These are phyloP conservation scores for Thymelicus lineola DNA, from an alignment of 2,888 invertebrate species.

Conservation along the genomic window DNA sequence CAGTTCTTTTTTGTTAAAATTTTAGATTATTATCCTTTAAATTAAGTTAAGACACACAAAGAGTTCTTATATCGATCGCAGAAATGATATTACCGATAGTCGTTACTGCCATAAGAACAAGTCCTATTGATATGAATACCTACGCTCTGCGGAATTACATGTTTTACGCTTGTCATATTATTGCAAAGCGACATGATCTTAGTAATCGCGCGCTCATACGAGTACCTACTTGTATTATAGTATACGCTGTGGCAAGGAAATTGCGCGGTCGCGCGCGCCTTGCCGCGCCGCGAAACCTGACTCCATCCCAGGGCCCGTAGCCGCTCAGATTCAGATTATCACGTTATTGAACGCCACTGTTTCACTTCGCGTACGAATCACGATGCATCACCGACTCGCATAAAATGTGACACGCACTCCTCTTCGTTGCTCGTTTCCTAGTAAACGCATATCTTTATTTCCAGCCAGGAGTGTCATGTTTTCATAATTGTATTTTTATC, in stretches of 20 bases:
- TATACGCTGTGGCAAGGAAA: conserved; percentile 53
- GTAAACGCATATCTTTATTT: background rate
- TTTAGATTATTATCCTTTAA: too few species aligned
- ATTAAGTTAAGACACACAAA: too few species aligned
- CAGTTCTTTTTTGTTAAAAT: too few species aligned
- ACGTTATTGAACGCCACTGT: conserved; percentile 43
- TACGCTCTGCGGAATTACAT: conserved; percentile 24
- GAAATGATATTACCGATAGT: too few species aligned
- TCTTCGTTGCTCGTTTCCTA: conserved; percentile 12
- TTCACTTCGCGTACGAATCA: conserved; percentile 39
- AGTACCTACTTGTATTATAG: conserved; percentile 5
- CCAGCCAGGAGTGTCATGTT: too few species aligned
- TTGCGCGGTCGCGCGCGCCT: conserved; percentile 76
- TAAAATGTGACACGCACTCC: conserved; percentile 29
- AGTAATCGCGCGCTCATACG: conserved; percentile 32
- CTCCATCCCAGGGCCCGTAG: conserved; percentile 45
- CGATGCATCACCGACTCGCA: conserved; percentile 31
- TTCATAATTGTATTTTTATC: too few species aligned
- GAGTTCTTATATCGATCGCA: too few species aligned
- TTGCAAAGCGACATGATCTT: conserved; percentile 31
- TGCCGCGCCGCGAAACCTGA: conserved; percentile 71
- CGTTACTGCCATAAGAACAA: too few species aligned
- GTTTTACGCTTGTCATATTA: conserved; percentile 34
- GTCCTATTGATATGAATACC: conserved; percentile 3
- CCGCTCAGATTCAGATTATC: conserved; percentile 40